phyloP scores from a whole-genome alignment of 2,113 vertebrate genomes.

The Grammomys surdaster region DNA sequence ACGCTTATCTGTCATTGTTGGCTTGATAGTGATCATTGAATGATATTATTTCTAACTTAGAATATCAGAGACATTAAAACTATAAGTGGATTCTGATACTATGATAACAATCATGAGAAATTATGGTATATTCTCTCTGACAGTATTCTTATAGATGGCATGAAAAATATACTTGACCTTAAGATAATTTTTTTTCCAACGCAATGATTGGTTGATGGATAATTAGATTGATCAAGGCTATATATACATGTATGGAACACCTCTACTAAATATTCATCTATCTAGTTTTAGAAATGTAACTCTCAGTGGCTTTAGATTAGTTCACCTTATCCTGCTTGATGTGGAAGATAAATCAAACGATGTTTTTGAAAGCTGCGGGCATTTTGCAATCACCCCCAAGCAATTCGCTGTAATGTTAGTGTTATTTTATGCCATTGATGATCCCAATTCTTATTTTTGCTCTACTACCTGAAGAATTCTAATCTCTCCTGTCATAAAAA shows the following conservation, averaged over 20 bases:
- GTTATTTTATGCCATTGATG: constrained; percentile 25
- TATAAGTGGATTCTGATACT: not conserved
- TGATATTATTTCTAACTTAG: constrained; percentile 6
- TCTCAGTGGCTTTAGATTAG: constrained; percentile 31
- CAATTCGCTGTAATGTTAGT: constrained; percentile 40
- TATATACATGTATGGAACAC: not conserved
- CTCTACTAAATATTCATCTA: not conserved
- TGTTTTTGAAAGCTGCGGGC: constrained; percentile 1
- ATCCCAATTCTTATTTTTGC: constrained; percentile 38
- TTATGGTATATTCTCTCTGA: not conserved
- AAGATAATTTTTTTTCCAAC: constrained; percentile 51
- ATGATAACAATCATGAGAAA: constrained; percentile 25
- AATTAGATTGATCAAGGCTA: not conserved
- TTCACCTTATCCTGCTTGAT: constrained; percentile 30
- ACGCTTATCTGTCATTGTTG: not conserved
- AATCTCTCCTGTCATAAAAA: constrained; percentile 45
- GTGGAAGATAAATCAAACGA: constrained; percentile 56
- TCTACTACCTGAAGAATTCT: constrained; percentile 42
- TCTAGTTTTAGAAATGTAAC: constrained; percentile 58
- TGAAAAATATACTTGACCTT: constrained; percentile 50
- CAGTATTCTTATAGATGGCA: not conserved
- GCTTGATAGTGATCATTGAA: not conserved
- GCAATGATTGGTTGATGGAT: not conserved
- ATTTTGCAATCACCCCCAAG: constrained; percentile 45
- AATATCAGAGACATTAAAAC: constrained; percentile 20